Evolutionary conservation across 1,140 invertebrate genomes (phyloP).

Genomic region (Hyles vespertilio): DNA sequence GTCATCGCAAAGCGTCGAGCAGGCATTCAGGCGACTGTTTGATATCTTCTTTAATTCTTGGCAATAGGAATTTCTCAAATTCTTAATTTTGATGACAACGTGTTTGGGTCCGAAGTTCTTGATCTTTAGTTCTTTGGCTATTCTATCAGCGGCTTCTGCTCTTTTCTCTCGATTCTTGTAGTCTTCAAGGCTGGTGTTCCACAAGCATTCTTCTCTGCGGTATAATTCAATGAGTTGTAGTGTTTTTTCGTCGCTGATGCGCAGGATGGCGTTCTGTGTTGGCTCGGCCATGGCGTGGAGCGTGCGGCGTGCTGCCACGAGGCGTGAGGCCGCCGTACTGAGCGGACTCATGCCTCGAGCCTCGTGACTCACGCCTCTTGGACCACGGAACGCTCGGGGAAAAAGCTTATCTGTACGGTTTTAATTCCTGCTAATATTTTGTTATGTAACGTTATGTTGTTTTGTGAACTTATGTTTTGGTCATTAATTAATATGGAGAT

Average conservation of each 20-base stretch:
- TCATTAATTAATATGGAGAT: too few species aligned
- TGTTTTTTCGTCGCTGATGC: slow-evolving; percentile 42
- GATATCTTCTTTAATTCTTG: slow-evolving; percentile 54
- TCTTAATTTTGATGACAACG: slow-evolving; percentile 54
- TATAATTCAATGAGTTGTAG: slow-evolving; percentile 43
- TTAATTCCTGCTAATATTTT: too few species aligned
- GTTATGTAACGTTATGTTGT: too few species aligned
- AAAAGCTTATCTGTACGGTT: too few species aligned
- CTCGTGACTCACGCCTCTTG: background rate
- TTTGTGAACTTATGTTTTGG: too few species aligned
- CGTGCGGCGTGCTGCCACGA: background rate
- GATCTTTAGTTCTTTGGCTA: slow-evolving; percentile 38
- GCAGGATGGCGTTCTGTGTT: slow-evolving; percentile 13
- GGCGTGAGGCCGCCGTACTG: slow-evolving; percentile 4
- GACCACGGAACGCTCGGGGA: too few species aligned
- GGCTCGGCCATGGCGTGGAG: slow-evolving; percentile 6
- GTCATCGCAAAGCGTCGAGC: background rate
- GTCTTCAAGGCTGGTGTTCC: slow-evolving; percentile 37
- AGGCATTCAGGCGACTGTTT: slow-evolving; percentile 5
- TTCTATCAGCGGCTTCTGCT: slow-evolving; percentile 28
- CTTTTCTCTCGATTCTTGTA: slow-evolving; percentile 41
- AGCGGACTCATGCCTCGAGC: background rate
- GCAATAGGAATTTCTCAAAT: slow-evolving; percentile 50
- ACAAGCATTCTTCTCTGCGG: slow-evolving; percentile 42
- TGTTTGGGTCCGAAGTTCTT: slow-evolving; percentile 35